These are phyloP conservation scores for Mungos mungo DNA, from an alignment of 2,113 vertebrate genomes.

Conservation along the genomic window DNA sequence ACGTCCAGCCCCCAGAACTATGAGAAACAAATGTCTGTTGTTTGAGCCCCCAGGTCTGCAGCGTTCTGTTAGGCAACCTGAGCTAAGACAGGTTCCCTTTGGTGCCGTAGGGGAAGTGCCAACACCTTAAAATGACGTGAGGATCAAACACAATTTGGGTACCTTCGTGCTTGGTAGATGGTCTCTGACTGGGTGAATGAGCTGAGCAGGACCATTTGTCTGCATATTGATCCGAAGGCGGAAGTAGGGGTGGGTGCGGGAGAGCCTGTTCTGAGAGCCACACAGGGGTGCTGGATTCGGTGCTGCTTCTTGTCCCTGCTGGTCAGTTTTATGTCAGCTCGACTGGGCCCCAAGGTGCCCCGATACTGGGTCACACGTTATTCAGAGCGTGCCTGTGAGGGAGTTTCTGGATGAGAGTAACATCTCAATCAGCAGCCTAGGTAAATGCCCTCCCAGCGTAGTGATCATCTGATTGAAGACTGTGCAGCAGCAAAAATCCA, in stretches of 20 bases:
- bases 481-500: fast-evolving
- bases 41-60: not conserved
- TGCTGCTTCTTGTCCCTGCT: not conserved
- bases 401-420: not conserved
- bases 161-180: not conserved
- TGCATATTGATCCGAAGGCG: not conserved
- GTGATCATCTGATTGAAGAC: not conserved
- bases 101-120: not conserved
- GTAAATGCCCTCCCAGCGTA: not conserved
- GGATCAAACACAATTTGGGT: no score
- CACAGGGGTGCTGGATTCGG: not conserved
- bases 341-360: not conserved
- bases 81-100: not conserved
- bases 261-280: not conserved
- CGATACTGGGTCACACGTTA: not conserved
- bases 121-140: not conserved
- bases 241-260: not conserved
- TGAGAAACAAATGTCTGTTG: not conserved
- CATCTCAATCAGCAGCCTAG: not conserved
- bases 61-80: not conserved
- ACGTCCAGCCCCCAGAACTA: not conserved
- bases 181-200: not conserved
- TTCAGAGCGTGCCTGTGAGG: not conserved
- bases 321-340: not conserved
- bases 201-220: no score